A percentile compares a stretch with the other conserved stretches of the same genome.
These are phyloP conservation scores for Trigoniulus corallinus DNA, from an alignment of 1,140 invertebrate species.

Conservation along the genomic window DNA sequence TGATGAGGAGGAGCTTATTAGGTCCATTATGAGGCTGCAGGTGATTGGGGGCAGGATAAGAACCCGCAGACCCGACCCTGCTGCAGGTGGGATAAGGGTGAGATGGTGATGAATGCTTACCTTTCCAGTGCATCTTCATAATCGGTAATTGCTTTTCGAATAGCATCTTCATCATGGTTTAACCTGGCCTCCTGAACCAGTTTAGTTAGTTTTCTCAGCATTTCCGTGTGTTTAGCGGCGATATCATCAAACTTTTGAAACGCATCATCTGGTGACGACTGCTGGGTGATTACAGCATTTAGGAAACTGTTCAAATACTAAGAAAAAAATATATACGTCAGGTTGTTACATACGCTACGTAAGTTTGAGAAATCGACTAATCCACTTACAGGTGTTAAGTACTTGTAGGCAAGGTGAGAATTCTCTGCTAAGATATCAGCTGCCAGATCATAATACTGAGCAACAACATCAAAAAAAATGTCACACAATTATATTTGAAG, in stretches of 20 bases:
- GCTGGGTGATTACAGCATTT: constrained; percentile 91
- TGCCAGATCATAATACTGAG: constrained; percentile 80
- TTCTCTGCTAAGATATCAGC: constrained; percentile 97
- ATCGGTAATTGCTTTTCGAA: constrained; percentile 77
- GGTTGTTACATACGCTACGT: too few relatives aligned
- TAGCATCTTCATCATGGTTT: constrained; percentile 69
- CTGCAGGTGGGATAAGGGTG: not conserved
- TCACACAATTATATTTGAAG: too few relatives aligned
- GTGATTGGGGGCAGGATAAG: too few relatives aligned
- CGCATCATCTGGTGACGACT: constrained; percentile 92
- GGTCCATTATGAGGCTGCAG: too few relatives aligned
- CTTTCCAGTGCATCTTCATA: constrained; percentile 82
- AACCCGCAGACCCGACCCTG: not conserved
- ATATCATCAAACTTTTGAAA: constrained; percentile 94
- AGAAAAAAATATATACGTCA: too few relatives aligned
- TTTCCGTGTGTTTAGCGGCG: constrained; percentile 75
- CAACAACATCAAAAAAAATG: constrained; percentile 10
- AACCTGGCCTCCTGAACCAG: constrained; percentile 72
- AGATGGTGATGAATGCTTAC: constrained; percentile 26
- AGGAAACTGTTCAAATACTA: constrained; percentile 49
- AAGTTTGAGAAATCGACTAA: not conserved
- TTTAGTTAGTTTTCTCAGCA: constrained; percentile 79
- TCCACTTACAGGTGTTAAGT: constrained; percentile 58
- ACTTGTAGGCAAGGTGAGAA: constrained; percentile 91
- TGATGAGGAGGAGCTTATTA: too few relatives aligned